Conservation (phyloP, 2,113 vertebrate genomes). For the Thermophis baileyi region DNA sequence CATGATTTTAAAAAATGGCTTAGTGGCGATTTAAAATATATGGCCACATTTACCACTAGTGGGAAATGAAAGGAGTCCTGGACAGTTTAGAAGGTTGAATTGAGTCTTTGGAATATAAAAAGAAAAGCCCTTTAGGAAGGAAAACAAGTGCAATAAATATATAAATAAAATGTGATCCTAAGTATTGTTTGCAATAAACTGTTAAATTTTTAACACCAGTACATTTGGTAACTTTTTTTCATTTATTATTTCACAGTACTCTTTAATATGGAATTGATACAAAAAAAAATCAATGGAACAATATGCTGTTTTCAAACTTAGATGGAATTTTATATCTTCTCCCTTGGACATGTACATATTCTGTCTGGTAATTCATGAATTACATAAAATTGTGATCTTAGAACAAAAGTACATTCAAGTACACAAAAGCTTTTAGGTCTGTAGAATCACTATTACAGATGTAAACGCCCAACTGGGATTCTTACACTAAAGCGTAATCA, state of each 20-base stretch:
- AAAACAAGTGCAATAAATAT: not conserved
- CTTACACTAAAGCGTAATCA: not conserved
- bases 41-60: not conserved
- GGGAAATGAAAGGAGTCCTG: not conserved
- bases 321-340: constrained; percentile 6
- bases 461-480: not conserved
- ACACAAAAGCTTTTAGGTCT: not conserved
- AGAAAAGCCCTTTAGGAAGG: not conserved
- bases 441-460: not conserved
- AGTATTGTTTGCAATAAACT: constrained; percentile 5
- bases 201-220: not conserved
- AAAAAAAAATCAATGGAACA: constrained; percentile 9
- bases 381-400: constrained; percentile 15
- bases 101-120: not conserved
- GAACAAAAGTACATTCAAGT: not conserved
- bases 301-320: not conserved
- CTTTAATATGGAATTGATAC: constrained; percentile 7
- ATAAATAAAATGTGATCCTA: not conserved
- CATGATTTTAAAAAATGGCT: not conserved
- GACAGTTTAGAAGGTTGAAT: not conserved
- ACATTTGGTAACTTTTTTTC: not conserved
- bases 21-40: not conserved
- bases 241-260: not conserved
- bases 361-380: constrained; percentile 10
- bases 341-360: constrained; percentile 6